A percentile compares a stretch with the other conserved stretches of the same genome.
phyloP scores from a whole-genome alignment of 2,888 invertebrate genomes.

The Temnothorax rugatulus region DNA sequence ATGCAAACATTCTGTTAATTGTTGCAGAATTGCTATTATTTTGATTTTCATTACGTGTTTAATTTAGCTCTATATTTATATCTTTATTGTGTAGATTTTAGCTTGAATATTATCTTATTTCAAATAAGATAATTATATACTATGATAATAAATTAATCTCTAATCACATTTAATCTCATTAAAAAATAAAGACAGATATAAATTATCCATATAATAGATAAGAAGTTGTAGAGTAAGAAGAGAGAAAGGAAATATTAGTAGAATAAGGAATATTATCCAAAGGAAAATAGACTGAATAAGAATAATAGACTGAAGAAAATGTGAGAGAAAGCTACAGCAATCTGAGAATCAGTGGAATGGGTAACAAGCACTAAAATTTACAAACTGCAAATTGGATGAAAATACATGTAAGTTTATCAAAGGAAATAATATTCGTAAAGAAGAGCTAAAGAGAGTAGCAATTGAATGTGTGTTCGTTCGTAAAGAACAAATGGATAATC shows the following conservation, averaged over 20 bases:
- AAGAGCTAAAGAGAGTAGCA: background rate
- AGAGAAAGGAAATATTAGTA: background rate
- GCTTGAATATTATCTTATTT: background rate
- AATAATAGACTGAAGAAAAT: slow-evolving; percentile 16
- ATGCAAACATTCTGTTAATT: background rate
- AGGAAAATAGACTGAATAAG: background rate
- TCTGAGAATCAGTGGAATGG: background rate
- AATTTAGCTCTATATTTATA: background rate
- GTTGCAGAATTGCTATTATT: background rate
- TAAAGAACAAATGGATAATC: background rate
- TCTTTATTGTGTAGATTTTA: background rate
- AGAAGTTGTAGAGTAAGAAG: background rate
- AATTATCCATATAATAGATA: background rate
- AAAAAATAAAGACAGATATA: background rate
- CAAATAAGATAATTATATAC: background rate
- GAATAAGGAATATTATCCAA: background rate
- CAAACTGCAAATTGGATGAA: background rate
- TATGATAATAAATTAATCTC: background rate
- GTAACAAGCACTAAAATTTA: background rate
- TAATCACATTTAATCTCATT: background rate
- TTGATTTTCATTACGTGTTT: background rate
- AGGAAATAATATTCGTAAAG: background rate
- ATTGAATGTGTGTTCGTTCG: background rate
- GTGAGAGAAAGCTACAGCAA: background rate
- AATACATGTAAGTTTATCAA: background rate